phyloP scores from a whole-genome alignment of 2,113 vertebrate genomes.

The Pseudorasbora parva region DNA sequence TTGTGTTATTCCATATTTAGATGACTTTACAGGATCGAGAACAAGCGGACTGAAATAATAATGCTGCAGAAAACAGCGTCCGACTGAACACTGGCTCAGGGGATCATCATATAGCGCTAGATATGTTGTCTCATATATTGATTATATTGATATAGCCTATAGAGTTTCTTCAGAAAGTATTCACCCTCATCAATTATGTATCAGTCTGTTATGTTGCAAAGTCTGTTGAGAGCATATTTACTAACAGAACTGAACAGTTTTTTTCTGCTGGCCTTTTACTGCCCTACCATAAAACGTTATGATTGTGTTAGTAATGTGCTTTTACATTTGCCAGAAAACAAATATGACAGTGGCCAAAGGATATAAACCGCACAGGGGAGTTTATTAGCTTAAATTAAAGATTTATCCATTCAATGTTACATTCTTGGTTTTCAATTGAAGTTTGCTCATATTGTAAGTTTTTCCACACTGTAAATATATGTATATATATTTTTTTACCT shows the following conservation, averaged over 20 bases:
- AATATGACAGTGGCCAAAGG: no score
- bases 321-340: not conserved
- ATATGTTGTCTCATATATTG: constrained; percentile 24
- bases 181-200: constrained; percentile 6
- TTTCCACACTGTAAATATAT: no score
- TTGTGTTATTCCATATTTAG: not conserved
- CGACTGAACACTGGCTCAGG: constrained; percentile 2
- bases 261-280: not conserved
- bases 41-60: not conserved
- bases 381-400: not conserved
- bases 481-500: no score
- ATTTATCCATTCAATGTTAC: no score
- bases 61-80: not conserved
- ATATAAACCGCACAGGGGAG: not conserved
- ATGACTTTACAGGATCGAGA: not conserved
- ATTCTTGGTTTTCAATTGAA: no score
- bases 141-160: constrained; percentile 18
- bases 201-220: not conserved
- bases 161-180: constrained; percentile 4
- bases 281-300: not conserved
- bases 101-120: constrained; percentile 6
- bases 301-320: not conserved
- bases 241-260: not conserved
- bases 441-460: no score
- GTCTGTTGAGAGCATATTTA: constrained; percentile 17